phyloP scores from a whole-genome alignment of 2,888 invertebrate genomes.

The Morinoia aosen region DNA sequence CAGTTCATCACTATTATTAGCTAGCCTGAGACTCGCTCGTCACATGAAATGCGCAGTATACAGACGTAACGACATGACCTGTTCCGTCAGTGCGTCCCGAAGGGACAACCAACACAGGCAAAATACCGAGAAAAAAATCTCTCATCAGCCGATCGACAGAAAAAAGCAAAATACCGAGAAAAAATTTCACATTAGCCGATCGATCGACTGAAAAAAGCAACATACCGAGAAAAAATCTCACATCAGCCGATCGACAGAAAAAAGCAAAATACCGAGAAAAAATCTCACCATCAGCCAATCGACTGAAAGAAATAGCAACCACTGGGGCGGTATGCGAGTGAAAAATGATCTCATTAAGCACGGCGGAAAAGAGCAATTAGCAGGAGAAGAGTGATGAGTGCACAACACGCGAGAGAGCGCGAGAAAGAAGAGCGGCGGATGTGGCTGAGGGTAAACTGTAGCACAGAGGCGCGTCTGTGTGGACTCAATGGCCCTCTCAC shows the following conservation, averaged over 20 bases:
- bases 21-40: not conserved
- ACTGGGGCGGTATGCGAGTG: not conserved
- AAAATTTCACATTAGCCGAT: too few species aligned
- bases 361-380: not conserved
- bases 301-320: not conserved
- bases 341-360: not conserved
- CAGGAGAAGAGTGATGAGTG: not conserved
- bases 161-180: too few species aligned
- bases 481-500: not conserved
- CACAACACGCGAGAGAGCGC: not conserved
- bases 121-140: not conserved
- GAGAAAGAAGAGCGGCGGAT: not conserved
- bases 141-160: too few species aligned
- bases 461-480: not conserved
- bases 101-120: not conserved
- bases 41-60: not conserved
- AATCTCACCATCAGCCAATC: not conserved
- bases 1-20: too few species aligned
- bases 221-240: too few species aligned
- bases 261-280: too few species aligned
- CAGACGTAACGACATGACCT: not conserved
- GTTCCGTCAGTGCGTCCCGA: not conserved
- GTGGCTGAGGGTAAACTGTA: not conserved
- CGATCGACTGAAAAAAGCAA: too few species aligned
- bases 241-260: too few species aligned